Percentiles rank a stretch among this genome's conserved stretches.
Evolutionary conservation across 2,113 vertebrate genomes (phyloP).

Genomic region (Percopsis transmontana): DNA sequence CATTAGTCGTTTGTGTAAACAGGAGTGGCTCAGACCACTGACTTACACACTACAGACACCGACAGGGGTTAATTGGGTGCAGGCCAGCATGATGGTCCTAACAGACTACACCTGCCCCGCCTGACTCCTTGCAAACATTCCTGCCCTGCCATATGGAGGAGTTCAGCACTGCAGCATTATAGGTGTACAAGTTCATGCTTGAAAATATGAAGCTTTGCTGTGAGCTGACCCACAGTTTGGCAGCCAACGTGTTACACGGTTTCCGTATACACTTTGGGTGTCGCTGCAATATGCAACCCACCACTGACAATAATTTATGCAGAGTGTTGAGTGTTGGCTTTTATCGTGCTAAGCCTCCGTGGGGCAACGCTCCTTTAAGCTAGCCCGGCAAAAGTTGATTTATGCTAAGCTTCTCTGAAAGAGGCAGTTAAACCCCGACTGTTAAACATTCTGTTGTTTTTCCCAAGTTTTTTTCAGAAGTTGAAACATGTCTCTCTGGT

Average conservation of each 20-base stretch:
- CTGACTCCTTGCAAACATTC: not conserved
- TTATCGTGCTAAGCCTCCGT: constrained; percentile 13
- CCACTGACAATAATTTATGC: constrained; percentile 40
- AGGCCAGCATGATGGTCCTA: too few relatives aligned
- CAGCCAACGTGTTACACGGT: constrained; percentile 23
- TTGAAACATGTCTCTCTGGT: constrained; percentile 20
- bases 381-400: constrained; percentile 45
- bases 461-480: constrained; percentile 1
- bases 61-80: too few relatives aligned
- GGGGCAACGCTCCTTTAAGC: constrained; percentile 11
- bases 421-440: constrained; percentile 51
- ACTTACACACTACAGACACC: too few relatives aligned
- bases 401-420: constrained; percentile 56
- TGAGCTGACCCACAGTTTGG: constrained; percentile 48
- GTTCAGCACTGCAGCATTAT: constrained; percentile 25
- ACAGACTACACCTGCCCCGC: too few relatives aligned
- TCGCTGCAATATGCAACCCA: constrained; percentile 28
- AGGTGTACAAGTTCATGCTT: constrained; percentile 52
- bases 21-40: too few relatives aligned
- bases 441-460: constrained; percentile 24
- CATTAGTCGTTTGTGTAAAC: too few relatives aligned
- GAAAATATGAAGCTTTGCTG: constrained; percentile 16
- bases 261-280: not conserved
- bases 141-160: not conserved
- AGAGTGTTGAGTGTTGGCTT: constrained; percentile 33